These are phyloP conservation scores for Rhingia campestris DNA, from an alignment of 2,888 invertebrate species.

Conservation along the genomic window DNA sequence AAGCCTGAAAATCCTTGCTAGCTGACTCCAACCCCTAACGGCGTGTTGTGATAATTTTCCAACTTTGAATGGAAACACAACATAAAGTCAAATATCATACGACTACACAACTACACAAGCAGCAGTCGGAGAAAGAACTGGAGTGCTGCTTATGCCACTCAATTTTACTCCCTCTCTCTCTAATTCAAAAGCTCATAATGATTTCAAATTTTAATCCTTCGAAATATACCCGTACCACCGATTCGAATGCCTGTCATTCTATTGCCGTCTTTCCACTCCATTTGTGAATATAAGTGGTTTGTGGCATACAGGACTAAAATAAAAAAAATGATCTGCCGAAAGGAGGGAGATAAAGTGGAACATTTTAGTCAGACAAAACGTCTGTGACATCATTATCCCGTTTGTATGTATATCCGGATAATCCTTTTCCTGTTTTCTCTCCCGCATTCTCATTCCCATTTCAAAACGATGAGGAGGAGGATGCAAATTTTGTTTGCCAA, in stretches of 20 bases:
- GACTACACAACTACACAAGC: background rate
- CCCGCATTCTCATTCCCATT: slow-evolving; percentile 12
- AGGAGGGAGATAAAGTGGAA: slow-evolving; percentile 55
- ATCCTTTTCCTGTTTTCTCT: slow-evolving; percentile 64
- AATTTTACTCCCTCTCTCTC: background rate
- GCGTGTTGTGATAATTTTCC: slow-evolving; percentile 35
- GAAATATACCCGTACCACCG: slow-evolving; percentile 20
- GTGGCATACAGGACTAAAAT: background rate
- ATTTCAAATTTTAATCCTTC: slow-evolving; percentile 62
- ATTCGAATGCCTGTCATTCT: slow-evolving; percentile 16
- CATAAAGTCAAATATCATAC: slow-evolving; percentile 50
- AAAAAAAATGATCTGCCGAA: background rate
- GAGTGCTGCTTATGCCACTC: background rate
- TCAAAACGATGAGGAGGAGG: slow-evolving; percentile 7
- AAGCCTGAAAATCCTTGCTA: slow-evolving; percentile 2
- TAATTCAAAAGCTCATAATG: slow-evolving; percentile 60
- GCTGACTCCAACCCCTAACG: background rate
- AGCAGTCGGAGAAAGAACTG: background rate
- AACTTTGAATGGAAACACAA: slow-evolving; percentile 40
- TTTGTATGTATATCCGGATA: slow-evolving; percentile 72
- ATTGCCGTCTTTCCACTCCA: slow-evolving; percentile 32
- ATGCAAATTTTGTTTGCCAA: slow-evolving; percentile 66
- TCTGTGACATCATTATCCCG: slow-evolving; percentile 71
- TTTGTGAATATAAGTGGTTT: slow-evolving; percentile 30
- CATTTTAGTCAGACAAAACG: slow-evolving; percentile 70